A percentile compares a stretch with the other conserved stretches of the same genome.
phyloP scores from a whole-genome alignment of 2,113 vertebrate species.

The Silurus asotus region DNA sequence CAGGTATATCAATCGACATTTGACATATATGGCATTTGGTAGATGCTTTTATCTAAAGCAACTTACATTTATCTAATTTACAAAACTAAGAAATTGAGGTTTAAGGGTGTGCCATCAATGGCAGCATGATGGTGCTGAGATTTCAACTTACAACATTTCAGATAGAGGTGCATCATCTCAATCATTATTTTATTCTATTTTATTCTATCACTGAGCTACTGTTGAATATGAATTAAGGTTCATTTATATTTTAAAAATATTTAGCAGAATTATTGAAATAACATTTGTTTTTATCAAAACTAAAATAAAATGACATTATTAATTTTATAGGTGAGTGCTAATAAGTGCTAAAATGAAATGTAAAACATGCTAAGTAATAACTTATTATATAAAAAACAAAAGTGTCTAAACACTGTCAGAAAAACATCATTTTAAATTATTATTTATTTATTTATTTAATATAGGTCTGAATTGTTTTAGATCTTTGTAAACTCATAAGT shows the following conservation, averaged over 20 bases:
- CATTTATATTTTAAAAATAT: not conserved
- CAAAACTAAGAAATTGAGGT: no score
- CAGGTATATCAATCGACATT: slow-evolving; percentile 70
- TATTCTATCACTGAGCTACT: no score
- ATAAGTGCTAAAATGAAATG: not conserved
- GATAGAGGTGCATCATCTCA: no score
- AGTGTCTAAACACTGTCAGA: not conserved
- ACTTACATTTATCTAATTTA: no score
- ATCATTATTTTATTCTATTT: no score
- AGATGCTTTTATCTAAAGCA: no score
- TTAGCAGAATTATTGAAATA: not conserved
- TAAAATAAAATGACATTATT: not conserved
- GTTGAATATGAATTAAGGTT: not conserved
- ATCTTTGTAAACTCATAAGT: not conserved
- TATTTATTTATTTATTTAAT: not conserved
- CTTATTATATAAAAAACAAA: not conserved
- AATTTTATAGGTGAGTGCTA: no score
- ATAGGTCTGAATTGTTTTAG: not conserved
- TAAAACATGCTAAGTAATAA: not conserved
- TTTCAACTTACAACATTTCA: no score
- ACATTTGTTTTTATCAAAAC: not conserved
- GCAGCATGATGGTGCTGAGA: no score
- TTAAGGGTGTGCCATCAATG: no score
- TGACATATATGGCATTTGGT: no score
- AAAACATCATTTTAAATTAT: not conserved